Conservation (phyloP, 2,113 vertebrate species). For the Hypocryptadius cinnamomeus region DNA sequence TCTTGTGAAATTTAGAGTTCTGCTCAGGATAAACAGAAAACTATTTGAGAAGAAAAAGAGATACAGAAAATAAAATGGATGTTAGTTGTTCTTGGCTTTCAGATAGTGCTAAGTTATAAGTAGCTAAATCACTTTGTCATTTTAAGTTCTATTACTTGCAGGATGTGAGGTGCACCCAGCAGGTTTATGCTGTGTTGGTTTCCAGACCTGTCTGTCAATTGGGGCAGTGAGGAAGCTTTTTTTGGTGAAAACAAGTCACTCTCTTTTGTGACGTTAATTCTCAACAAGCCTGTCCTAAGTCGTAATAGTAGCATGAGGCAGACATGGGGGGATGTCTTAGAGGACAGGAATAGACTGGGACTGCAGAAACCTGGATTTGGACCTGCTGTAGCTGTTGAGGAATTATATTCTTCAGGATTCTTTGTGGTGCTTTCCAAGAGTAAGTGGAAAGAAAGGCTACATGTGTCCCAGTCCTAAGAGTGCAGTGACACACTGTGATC, state of each 20-base stretch:
- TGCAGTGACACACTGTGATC: not conserved
- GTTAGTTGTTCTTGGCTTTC: not conserved
- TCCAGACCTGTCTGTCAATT: not conserved
- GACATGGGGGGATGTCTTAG: not conserved
- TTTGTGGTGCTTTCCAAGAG: not conserved
- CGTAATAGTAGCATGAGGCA: rapidly evolving
- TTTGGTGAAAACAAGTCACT: not conserved
- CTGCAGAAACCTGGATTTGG: not conserved
- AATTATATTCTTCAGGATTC: not conserved
- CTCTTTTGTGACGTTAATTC: not conserved
- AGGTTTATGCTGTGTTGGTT: not conserved
- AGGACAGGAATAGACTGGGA: not conserved
- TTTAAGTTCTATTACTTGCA: not conserved
- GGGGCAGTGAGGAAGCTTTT: not conserved
- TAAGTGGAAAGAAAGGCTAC: not conserved
- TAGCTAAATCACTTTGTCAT: not conserved
- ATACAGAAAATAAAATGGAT: not conserved
- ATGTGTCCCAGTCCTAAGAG: not conserved
- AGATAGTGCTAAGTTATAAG: not conserved
- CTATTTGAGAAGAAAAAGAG: not conserved
- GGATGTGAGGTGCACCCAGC: not conserved
- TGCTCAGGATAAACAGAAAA: not conserved
- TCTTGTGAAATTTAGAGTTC: not conserved
- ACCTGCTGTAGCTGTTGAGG: not conserved
- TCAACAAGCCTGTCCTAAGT: not conserved